Evolutionary conservation across 2,888 invertebrate genomes (phyloP).

Genomic region (Callinectes sapidus): DNA sequence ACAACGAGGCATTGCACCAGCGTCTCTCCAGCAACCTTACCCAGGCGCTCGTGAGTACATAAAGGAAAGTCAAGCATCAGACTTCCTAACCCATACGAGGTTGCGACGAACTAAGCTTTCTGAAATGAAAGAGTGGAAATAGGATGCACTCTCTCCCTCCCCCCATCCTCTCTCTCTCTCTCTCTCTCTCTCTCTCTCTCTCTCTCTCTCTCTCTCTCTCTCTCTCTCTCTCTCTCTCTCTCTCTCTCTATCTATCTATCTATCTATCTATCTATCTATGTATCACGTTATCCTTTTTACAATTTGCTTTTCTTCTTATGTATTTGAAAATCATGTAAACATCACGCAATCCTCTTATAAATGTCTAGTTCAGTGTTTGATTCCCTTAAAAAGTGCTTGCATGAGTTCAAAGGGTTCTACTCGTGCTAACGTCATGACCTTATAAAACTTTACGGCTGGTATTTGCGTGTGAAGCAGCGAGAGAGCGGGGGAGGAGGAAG

Average conservation of each 20-base stretch:
- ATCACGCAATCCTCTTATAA: too few relatives aligned
- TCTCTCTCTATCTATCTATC: background rate
- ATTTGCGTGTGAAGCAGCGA: too few relatives aligned
- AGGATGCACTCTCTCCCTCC: background rate
- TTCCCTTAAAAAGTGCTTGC: too few relatives aligned
- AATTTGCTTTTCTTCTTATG: background rate
- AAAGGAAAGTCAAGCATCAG: too few relatives aligned
- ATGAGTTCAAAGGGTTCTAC: too few relatives aligned
- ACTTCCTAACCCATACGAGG: too few relatives aligned
- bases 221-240: background rate
- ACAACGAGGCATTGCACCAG: conserved; percentile 37
- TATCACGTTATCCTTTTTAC: background rate
- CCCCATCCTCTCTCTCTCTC: background rate
- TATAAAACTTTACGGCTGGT: too few relatives aligned
- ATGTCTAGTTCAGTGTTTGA: too few relatives aligned
- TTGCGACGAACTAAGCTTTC: too few relatives aligned
- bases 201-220: conserved; percentile 9
- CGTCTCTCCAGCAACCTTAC: conserved; percentile 45
- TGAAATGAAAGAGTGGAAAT: too few relatives aligned
- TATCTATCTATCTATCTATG: background rate
- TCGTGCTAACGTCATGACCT: too few relatives aligned
- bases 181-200: background rate
- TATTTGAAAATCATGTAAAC: background rate
- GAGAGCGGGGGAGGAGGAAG: too few relatives aligned
- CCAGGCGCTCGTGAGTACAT: conserved; percentile 39